phyloP scores from a whole-genome alignment of 2,888 invertebrate genomes.

The Reticulitermes lucifugus region DNA sequence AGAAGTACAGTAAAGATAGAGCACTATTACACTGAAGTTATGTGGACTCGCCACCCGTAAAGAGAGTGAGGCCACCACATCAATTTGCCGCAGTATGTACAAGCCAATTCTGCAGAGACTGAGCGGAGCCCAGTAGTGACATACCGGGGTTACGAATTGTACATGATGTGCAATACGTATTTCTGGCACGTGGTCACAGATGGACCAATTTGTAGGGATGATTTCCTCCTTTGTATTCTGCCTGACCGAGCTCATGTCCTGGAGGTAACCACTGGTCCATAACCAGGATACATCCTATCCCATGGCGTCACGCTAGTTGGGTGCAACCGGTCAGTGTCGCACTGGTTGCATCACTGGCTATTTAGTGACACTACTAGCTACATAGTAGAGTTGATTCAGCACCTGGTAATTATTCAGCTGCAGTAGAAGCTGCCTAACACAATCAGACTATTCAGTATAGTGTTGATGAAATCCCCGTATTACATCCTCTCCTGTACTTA shows the following conservation, averaged over 20 bases:
- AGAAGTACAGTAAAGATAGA: no score
- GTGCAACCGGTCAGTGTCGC: not conserved
- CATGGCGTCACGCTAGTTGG: not conserved
- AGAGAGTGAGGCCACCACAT: no score
- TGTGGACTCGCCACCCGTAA: no score
- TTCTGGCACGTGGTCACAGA: slow-evolving; percentile 1
- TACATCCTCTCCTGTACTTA: no score
- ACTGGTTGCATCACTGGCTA: not conserved
- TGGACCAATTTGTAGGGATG: not conserved
- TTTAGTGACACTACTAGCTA: no score
- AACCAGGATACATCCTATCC: not conserved
- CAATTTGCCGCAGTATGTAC: not conserved
- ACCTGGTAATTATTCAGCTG: no score
- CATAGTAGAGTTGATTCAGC: no score
- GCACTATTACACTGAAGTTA: no score
- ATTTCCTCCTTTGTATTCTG: not conserved
- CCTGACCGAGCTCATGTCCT: not conserved
- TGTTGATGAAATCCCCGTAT: no score
- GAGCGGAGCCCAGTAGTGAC: not conserved
- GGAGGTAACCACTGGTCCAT: not conserved
- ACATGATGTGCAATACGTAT: not conserved
- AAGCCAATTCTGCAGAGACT: not conserved
- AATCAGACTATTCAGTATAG: no score
- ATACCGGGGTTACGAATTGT: not conserved
- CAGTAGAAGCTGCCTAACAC: no score